Conservation (phyloP, 2,797 vertebrate species). For the Pelodytes ibericus region DNA sequence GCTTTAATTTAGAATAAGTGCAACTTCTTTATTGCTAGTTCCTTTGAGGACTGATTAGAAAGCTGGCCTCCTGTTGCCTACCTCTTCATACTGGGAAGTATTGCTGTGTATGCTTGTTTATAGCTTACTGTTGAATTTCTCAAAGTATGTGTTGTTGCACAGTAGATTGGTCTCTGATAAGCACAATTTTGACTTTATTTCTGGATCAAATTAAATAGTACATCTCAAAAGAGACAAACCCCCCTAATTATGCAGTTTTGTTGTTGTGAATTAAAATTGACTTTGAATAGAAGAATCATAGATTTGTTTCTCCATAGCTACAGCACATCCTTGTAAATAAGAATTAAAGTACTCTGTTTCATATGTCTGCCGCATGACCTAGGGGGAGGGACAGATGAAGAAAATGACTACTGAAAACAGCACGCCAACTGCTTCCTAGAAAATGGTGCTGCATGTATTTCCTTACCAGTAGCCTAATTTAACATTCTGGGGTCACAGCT, state of each 20-base stretch:
- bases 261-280: conserved; percentile 72
- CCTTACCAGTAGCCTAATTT: not conserved
- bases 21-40: conserved; percentile 75
- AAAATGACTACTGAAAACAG: conserved; percentile 22
- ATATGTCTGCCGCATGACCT: conserved; percentile 50
- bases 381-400: conserved; percentile 18
- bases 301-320: conserved; percentile 72
- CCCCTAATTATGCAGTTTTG: conserved; percentile 69
- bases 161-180: conserved; percentile 60
- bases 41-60: conserved; percentile 79
- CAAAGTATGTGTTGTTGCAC: conserved; percentile 47
- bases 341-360: conserved; percentile 59
- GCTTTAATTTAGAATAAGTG: conserved; percentile 81
- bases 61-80: conserved; percentile 69
- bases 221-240: conserved; percentile 66
- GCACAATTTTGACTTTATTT: conserved; percentile 56
- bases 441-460: not conserved
- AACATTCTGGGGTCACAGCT: not conserved
- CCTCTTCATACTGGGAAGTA: conserved; percentile 63
- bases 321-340: conserved; percentile 64
- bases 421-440: conserved; percentile 15
- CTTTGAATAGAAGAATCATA: conserved; percentile 62
- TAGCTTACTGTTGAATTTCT: conserved; percentile 69
- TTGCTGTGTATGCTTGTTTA: conserved; percentile 69
- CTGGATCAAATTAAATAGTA: conserved; percentile 68